phyloP scores from a whole-genome alignment of 2,113 vertebrate genomes.

The Upupa epops region DNA sequence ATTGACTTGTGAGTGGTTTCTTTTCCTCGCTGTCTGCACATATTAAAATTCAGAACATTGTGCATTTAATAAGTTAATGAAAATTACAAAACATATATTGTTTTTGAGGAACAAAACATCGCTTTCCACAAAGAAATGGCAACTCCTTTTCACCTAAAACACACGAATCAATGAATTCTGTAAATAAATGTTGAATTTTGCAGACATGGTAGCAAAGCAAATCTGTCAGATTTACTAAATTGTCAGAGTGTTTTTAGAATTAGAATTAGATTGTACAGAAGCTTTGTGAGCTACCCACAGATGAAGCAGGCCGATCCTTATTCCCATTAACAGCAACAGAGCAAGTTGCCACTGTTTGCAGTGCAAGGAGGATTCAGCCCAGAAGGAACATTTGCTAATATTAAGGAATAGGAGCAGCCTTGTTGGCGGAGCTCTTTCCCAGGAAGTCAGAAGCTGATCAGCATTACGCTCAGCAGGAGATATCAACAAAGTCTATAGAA shows the following conservation, averaged over 20 bases:
- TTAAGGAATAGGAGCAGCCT: slow-evolving; percentile 26
- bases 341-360: background rate
- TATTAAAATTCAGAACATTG: background rate
- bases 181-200: background rate
- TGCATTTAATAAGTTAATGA: background rate
- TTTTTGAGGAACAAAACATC: background rate
- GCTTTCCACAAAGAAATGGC: background rate
- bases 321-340: background rate
- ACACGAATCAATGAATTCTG: background rate
- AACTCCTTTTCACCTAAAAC: background rate
- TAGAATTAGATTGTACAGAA: background rate
- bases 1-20: background rate
- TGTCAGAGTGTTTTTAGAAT: background rate
- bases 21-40: background rate
- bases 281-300: background rate
- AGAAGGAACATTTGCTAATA: background rate
- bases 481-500: slow-evolving; percentile 56
- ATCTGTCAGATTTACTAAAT: background rate
- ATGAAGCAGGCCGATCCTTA: background rate
- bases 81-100: background rate
- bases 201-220: rapidly evolving
- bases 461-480: slow-evolving; percentile 26
- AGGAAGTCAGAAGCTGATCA: slow-evolving; percentile 54
- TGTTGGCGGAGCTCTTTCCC: slow-evolving; percentile 21
- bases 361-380: background rate